Evolutionary conservation across 2,888 invertebrate species (phyloP).

Genomic region (Drosophila borealis): DNA sequence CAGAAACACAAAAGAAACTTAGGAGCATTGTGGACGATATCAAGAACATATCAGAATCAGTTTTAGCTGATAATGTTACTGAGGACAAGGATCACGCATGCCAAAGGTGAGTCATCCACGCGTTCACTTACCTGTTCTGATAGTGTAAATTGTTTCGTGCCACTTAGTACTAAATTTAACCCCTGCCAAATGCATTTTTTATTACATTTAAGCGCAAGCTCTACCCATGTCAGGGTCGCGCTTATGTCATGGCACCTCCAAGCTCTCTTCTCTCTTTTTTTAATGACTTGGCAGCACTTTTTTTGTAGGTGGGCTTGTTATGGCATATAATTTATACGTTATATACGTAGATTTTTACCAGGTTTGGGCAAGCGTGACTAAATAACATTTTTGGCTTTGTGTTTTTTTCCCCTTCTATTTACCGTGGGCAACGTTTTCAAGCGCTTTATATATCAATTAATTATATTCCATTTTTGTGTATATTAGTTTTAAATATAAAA

Average conservation of each 20-base stretch:
- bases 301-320: conserved; percentile 21
- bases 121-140: background rate
- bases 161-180: background rate
- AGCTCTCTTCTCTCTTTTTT: conserved; percentile 6
- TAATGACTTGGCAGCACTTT: conserved; percentile 19
- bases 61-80: conserved; percentile 34
- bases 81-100: conserved; percentile 23
- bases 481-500: background rate
- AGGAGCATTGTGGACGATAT: conserved; percentile 57
- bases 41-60: conserved; percentile 44
- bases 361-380: conserved; percentile 10
- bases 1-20: conserved; percentile 42
- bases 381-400: conserved; percentile 5
- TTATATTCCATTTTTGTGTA: background rate
- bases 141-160: background rate
- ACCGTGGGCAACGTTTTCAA: background rate
- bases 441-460: background rate
- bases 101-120: conserved; percentile 39
- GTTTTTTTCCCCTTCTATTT: background rate
- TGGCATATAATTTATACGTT: background rate
- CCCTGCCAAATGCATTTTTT: background rate
- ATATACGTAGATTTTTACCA: background rate
- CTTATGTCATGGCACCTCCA: conserved; percentile 46
- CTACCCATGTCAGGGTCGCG: conserved; percentile 45
- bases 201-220: conserved; percentile 6